Evolutionary conservation across 2,797 vertebrate species (phyloP), one percentile per base, ranked within the genome.

Genomic region (Erpetoichthys calabaricus): DNA sequence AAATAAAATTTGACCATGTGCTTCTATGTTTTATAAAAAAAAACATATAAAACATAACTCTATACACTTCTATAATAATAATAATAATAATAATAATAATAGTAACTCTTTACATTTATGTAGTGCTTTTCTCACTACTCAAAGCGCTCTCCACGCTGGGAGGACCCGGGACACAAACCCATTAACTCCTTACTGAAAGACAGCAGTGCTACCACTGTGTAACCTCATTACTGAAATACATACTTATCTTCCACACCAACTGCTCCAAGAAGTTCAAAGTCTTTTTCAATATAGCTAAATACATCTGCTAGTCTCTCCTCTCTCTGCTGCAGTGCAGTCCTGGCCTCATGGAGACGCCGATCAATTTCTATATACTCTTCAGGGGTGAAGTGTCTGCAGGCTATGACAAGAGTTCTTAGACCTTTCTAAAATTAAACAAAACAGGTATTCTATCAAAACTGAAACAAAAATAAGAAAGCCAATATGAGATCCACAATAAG

Each of bases 241-340:
- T 86, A 93, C 96, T 89, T 95, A 84, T 99, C 95, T 77, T 99
- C 96, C 25, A 99, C 94, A 59, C 89, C 96, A 1, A 95, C 96
- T 50, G 93, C 94, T 67, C 96, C 96, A 58, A 99, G 88, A 58
- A 99, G 64, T 44, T 89, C 81, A 71, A 98, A 78, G 64, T 97
- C 90, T 71, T 66, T 90, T 72, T 99, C 96, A 45, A 95, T 91
- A 73, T 85, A 86, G 75, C 75, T 79, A 75, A 97, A 98, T 41
- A 82, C 86, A 58, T 90, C 81, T 59, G 86, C 81, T 44, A 98
- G 69, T 49, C 78, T 81, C 63, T 96, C 91, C 57, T 99, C 94
- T 55, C 93, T 82, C 51, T 91, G 91, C 60, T 97, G 93, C 70
- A 98, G 84, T 53, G 95, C 92, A 1, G 93, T 96, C 51, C 91